Evolutionary conservation across 2,797 vertebrate species (phyloP), one percentile per base, ranked within the genome.

Genomic region (Enteromius treurensis): DNA sequence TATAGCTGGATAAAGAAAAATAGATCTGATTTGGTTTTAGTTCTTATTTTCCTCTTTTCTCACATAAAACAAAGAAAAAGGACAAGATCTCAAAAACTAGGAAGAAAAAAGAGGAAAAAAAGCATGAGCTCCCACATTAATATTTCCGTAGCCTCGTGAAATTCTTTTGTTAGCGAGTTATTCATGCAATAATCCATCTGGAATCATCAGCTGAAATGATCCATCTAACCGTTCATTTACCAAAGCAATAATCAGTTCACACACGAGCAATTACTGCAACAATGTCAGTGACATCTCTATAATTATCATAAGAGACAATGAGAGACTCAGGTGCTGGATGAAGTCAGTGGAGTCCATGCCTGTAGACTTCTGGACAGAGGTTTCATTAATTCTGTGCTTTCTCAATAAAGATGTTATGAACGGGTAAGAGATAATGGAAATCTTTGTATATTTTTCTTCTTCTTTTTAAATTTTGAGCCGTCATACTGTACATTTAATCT

Each of bases 121-220:
- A 60, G 37, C 26, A 62, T 62, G 58, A 32, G 47, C 55, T 80
- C 37, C 37, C 40, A 47, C 40, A 49, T 71, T 71, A 62, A 68
- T 68, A 64, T 81, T 47, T 73, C 37, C 21, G 0, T 60, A 58
- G 74, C 53, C 26, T 62, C 47, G 9, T 70, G 10, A 71, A 80
- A 60, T 70, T 32, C 11, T 71, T 71, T 71, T 71, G 79, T 71
- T 80, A 32, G 68, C 32, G 53, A 60, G 74, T 60, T 81, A 81
- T 64, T 81, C 69, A 74, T 81, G 55, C 45, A 37, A 62, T 81
- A 81, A 81, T 81, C 70, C 69, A 81, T 73, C 55, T 64, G 55
- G 79, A 80, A 80, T 55, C 65, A 69, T 53, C 49, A 64, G 21
- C 55, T 81, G 55, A 32, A 60, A 62, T 49, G 4, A 81, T 73